phyloP scores from a whole-genome alignment of 2,113 vertebrate genomes.

The Eretmochelys imbricata region DNA sequence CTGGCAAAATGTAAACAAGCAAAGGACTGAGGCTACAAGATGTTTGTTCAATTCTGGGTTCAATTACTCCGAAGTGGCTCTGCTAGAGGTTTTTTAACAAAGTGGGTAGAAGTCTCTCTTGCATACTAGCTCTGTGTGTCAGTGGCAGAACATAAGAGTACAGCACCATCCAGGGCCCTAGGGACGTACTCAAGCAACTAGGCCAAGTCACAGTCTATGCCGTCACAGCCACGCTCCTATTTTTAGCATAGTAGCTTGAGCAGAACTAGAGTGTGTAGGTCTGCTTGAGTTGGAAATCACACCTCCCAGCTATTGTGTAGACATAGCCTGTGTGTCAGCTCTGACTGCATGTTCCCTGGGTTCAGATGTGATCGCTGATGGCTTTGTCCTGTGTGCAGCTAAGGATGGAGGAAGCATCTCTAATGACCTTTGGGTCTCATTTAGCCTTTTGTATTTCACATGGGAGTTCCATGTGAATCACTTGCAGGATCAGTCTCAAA shows the following conservation, averaged over 20 bases:
- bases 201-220: neutral
- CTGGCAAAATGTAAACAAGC: neutral
- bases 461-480: neutral
- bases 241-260: neutral
- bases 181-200: neutral
- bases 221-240: neutral
- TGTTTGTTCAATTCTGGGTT: fast-evolving
- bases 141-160: neutral
- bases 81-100: neutral
- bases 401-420: neutral
- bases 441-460: neutral
- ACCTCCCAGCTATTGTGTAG: neutral
- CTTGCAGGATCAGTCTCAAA: neutral
- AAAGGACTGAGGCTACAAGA: neutral
- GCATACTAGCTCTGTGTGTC: neutral
- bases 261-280: neutral
- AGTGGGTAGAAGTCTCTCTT: neutral
- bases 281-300: neutral
- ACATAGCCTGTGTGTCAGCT: neutral
- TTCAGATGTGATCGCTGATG: neutral
- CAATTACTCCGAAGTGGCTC: neutral
- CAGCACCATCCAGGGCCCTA: neutral
- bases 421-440: neutral
- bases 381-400: neutral
- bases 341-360: neutral